Conservation (phyloP, 2,113 vertebrate species). For the Cyphomyrus discorhynchus region DNA sequence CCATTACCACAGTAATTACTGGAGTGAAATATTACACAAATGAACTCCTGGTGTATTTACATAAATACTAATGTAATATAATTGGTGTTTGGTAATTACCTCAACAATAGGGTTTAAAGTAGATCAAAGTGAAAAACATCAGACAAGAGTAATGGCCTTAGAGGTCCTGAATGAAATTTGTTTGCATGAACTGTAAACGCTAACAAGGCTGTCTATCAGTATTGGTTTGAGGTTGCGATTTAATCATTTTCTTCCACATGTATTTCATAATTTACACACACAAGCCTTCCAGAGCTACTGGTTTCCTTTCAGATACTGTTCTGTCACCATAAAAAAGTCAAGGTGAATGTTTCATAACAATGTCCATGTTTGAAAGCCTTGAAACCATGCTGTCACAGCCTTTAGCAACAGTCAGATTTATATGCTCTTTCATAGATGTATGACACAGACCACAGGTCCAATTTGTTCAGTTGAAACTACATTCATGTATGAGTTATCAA, state of each 20-base stretch:
- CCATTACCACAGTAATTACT: background rate
- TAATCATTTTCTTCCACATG: background rate
- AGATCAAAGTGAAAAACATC: background rate
- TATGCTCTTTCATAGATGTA: background rate
- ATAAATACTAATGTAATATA: constrained; percentile 9
- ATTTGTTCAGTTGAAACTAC: background rate
- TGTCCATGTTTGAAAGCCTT: background rate
- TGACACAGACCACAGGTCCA: background rate
- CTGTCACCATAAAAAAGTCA: background rate
- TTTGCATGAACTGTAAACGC: background rate
- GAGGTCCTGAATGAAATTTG: background rate
- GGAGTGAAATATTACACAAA: constrained; percentile 4
- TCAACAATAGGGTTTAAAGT: background rate
- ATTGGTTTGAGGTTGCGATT: background rate
- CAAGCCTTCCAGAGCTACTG: background rate
- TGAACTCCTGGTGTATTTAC: constrained; percentile 1
- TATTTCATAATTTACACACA: background rate
- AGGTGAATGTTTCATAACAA: background rate
- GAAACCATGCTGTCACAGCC: background rate
- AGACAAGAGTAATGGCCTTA: background rate
- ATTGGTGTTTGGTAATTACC: background rate
- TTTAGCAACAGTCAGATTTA: background rate
- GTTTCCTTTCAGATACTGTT: background rate
- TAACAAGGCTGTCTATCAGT: background rate
- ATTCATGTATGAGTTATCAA: background rate